Percentiles rank a stretch among this genome's conserved stretches.
Evolutionary conservation across 2,888 invertebrate species (phyloP).

Genomic region (Calameuta idolon): DNA sequence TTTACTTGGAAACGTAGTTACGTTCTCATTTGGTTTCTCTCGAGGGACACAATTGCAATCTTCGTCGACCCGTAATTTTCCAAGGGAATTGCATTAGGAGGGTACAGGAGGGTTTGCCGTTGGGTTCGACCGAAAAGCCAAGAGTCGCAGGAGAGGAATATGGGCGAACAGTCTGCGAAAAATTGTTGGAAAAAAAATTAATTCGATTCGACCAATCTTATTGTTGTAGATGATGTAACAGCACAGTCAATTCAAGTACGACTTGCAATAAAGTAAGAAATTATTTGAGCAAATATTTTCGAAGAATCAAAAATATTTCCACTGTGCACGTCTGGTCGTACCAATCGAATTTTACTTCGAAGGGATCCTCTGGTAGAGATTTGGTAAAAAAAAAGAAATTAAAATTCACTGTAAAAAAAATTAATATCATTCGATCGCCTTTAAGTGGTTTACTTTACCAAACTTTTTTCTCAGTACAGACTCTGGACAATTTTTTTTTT

Average conservation of each 20-base stretch:
- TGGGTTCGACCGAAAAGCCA: neutral
- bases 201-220: neutral
- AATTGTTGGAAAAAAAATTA: neutral
- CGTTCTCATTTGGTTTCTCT: slow-evolving; percentile 47
- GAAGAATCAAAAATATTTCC: neutral
- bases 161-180: neutral
- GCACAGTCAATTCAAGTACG: neutral
- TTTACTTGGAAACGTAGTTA: slow-evolving; percentile 54
- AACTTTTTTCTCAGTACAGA: neutral
- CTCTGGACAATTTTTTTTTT: neutral
- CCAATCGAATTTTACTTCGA: neutral
- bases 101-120: neutral
- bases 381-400: neutral
- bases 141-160: neutral
- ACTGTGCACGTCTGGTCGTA: too few relatives aligned
- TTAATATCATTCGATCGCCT: neutral
- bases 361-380: too few relatives aligned
- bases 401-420: neutral
- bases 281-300: neutral
- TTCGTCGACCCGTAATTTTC: slow-evolving; percentile 44
- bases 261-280: neutral
- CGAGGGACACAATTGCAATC: slow-evolving; percentile 35
- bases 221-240: neutral
- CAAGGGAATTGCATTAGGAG: slow-evolving; percentile 49
- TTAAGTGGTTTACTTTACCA: neutral